These are phyloP conservation scores for Tipula unca DNA, from an alignment of 2,888 invertebrate genomes.

Conservation along the genomic window DNA sequence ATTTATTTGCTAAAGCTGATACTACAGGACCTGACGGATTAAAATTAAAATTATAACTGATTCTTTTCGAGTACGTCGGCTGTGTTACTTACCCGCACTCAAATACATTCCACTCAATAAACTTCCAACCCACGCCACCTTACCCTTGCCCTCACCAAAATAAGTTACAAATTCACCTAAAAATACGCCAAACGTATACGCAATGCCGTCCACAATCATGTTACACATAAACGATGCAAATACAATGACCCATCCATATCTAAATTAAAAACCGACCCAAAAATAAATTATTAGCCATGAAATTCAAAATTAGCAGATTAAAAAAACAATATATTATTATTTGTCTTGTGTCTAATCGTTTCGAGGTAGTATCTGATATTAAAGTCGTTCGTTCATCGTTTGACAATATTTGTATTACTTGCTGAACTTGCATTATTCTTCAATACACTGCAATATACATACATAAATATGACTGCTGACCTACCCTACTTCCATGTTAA, in stretches of 20 bases:
- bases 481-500: background rate
- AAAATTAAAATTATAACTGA: background rate
- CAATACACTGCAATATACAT: background rate
- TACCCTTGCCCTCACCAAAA: slow-evolving; percentile 80
- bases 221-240: slow-evolving; percentile 96
- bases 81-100: slow-evolving; percentile 62
- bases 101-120: slow-evolving; percentile 92
- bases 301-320: background rate
- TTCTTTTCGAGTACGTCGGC: background rate
- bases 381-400: background rate
- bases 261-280: slow-evolving; percentile 31
- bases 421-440: background rate
- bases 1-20: slow-evolving; percentile 92
- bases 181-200: slow-evolving; percentile 97
- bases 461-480: background rate
- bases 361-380: background rate
- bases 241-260: slow-evolving; percentile 89
- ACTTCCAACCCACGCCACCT: slow-evolving; percentile 89
- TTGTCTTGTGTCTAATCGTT: background rate
- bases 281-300: background rate
- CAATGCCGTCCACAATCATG: slow-evolving; percentile 95
- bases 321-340: background rate
- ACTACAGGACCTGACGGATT: slow-evolving; percentile 70
- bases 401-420: background rate
- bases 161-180: slow-evolving; percentile 67